phyloP scores from a whole-genome alignment of 2,113 vertebrate species.

The Fukomys damarensis region DNA sequence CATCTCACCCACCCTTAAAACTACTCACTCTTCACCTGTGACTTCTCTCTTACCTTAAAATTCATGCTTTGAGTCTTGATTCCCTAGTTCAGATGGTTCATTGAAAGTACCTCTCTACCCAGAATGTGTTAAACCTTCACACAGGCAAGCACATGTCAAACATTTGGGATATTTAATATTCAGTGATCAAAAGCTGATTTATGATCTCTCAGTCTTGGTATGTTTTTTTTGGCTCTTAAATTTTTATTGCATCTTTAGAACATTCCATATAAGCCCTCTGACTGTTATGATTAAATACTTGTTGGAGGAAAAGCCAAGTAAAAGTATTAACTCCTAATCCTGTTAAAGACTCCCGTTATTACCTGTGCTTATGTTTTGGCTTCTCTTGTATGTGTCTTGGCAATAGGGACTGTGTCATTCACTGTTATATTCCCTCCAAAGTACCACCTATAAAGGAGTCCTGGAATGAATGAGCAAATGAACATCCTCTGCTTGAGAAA shows the following conservation, averaged over 20 bases:
- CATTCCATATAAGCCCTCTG: constrained; percentile 54
- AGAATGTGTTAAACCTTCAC: background rate
- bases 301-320: constrained; percentile 64
- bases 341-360: constrained; percentile 29
- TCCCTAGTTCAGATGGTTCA: background rate
- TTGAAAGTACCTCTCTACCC: background rate
- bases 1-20: background rate
- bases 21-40: background rate
- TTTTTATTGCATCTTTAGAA: constrained; percentile 52
- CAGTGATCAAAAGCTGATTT: constrained; percentile 43
- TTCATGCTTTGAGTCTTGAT: background rate
- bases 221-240: background rate
- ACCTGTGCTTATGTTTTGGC: constrained; percentile 4
- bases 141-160: background rate
- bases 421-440: background rate
- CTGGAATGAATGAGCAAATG: background rate
- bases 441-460: background rate
- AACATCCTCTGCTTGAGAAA: background rate
- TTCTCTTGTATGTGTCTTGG: constrained; percentile 15
- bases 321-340: constrained; percentile 68
- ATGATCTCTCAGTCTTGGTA: background rate
- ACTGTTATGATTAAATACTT: constrained; percentile 62
- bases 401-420: background rate
- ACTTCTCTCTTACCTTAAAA: background rate
- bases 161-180: constrained; percentile 62